Evolutionary conservation across 2,113 vertebrate species (phyloP).

Genomic region (Camelus bactrianus): DNA sequence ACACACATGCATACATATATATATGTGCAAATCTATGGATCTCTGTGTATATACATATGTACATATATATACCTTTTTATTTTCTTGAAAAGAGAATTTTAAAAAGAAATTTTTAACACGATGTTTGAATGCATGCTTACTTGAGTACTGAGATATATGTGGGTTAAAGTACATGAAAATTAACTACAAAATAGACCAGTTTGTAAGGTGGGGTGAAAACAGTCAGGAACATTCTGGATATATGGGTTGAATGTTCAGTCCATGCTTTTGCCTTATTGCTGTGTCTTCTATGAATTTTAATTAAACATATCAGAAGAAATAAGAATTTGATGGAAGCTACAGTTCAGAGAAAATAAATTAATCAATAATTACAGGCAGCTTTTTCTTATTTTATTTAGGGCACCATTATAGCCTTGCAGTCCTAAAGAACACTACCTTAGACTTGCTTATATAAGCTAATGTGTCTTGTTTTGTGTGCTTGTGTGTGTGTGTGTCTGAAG

Average conservation of each 20-base stretch:
- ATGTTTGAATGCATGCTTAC: not conserved
- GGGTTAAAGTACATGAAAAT: constrained; percentile 20
- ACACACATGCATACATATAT: not conserved
- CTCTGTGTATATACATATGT: not conserved
- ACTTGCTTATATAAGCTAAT: constrained; percentile 5
- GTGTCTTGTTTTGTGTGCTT: not conserved
- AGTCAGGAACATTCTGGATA: constrained; percentile 56
- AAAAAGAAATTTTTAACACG: constrained; percentile 12
- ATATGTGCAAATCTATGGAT: not conserved
- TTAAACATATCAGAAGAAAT: constrained; percentile 79
- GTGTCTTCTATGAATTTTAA: constrained; percentile 70
- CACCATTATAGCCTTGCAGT: constrained; percentile 90
- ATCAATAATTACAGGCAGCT: constrained; percentile 25
- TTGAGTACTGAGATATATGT: not conserved
- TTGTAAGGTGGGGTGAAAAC: constrained; percentile 62
- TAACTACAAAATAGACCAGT: constrained; percentile 56
- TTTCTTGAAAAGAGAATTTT: constrained; percentile 42
- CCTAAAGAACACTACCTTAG: constrained; percentile 87
- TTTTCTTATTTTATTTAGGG: constrained; percentile 66
- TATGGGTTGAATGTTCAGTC: constrained; percentile 74
- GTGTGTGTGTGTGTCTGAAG: not conserved
- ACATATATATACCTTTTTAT: not conserved
- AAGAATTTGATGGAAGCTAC: constrained; percentile 50
- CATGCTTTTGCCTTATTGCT: not conserved
- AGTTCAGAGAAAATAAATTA: constrained; percentile 56